phyloP scores from a whole-genome alignment of 2,888 invertebrate genomes.

The Troides oblongomaculatus region DNA sequence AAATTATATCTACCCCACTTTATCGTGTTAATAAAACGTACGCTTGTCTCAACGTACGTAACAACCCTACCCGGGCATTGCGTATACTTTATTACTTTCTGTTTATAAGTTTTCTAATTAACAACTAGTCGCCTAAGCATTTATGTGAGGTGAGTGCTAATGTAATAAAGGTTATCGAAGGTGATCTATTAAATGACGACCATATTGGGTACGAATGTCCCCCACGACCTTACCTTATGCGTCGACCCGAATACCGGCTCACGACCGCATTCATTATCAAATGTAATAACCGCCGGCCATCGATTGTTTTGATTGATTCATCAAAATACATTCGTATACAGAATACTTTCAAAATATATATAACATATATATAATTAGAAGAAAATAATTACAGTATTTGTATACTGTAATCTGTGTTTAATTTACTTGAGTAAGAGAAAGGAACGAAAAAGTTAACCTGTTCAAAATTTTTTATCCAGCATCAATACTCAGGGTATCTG shows the following conservation, averaged over 20 bases:
- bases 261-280: slow-evolving; percentile 17
- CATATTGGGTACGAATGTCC: slow-evolving; percentile 14
- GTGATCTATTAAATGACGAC: slow-evolving; percentile 23
- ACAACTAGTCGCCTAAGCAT: background rate
- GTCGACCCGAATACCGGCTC: slow-evolving; percentile 14
- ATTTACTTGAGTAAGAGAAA: background rate
- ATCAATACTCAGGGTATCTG: background rate
- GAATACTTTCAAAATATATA: background rate
- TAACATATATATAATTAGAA: background rate
- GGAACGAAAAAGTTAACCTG: background rate
- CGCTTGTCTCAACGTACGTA: too few species aligned
- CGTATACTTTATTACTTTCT: background rate
- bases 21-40: too few species aligned
- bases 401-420: too few species aligned
- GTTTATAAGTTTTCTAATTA: background rate
- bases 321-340: slow-evolving; percentile 21
- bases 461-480: background rate
- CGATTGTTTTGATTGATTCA: slow-evolving; percentile 31
- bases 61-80: too few species aligned
- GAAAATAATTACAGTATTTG: too few species aligned
- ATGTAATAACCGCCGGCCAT: slow-evolving; percentile 18
- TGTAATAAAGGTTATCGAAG: slow-evolving; percentile 11
- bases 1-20: too few species aligned
- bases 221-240: slow-evolving; percentile 24
- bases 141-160: background rate